A percentile compares a stretch with the other conserved stretches of the same genome.
These are phyloP conservation scores for Hippocampus mohnikei DNA, from an alignment of 2,113 vertebrate genomes.

Conservation along the genomic window DNA sequence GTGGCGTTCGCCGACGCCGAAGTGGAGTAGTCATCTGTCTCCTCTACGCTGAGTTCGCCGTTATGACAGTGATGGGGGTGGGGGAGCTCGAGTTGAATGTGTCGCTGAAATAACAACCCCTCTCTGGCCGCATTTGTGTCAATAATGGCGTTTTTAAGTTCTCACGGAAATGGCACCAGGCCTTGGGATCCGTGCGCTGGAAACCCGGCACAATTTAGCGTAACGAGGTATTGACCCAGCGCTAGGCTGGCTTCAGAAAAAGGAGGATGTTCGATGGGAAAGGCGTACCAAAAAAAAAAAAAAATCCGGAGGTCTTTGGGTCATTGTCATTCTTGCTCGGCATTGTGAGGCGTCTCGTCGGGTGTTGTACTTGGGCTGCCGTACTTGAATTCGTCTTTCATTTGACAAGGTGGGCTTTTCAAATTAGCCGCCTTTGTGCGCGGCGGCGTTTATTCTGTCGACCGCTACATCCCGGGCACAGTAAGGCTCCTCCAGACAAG, in stretches of 20 bases:
- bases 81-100: constrained; percentile 42
- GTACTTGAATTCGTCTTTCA: constrained; percentile 18
- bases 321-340: constrained; percentile 33
- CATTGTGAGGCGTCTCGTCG: constrained; percentile 8
- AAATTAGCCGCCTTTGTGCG: constrained; percentile 23
- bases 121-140: constrained; percentile 27
- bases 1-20: constrained; percentile 48
- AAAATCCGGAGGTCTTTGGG: constrained; percentile 11
- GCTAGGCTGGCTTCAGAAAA: neutral
- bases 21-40: constrained; percentile 31
- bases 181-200: constrained; percentile 33
- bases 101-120: constrained; percentile 28
- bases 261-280: constrained; percentile 6
- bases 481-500: constrained; percentile 16
- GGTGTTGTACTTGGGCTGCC: neutral
- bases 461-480: constrained; percentile 13
- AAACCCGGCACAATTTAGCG: constrained; percentile 19
- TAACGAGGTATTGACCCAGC: constrained; percentile 18
- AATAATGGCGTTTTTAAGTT: constrained; percentile 35
- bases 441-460: constrained; percentile 15
- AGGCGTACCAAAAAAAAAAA: constrained; percentile 1
- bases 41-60: constrained; percentile 40
- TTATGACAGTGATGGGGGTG: constrained; percentile 45
- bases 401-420: constrained; percentile 10
- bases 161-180: constrained; percentile 24